These are phyloP conservation scores for Hestina assimilis DNA, from an alignment of 1,140 invertebrate species.

Conservation along the genomic window DNA sequence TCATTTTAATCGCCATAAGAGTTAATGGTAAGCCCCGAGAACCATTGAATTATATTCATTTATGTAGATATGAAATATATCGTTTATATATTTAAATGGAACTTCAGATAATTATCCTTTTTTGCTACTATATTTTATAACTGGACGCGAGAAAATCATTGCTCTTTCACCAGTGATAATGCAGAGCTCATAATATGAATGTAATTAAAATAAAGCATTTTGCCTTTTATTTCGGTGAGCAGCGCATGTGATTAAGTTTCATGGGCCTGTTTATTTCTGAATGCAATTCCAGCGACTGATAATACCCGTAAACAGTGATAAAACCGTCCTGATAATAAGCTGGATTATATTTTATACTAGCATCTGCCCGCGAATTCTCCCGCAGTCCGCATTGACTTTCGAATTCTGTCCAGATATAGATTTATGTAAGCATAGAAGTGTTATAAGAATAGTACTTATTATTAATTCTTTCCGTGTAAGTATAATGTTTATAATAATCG, in stretches of 20 bases:
- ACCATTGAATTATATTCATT: no score
- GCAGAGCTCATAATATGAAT: constrained; percentile 1
- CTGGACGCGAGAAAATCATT: neutral
- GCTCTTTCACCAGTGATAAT: neutral
- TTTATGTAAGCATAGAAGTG: no score
- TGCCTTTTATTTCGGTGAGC: constrained; percentile 14
- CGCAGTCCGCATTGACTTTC: no score
- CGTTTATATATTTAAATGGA: neutral
- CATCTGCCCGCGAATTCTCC: no score
- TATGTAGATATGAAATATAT: no score
- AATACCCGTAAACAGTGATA: constrained; percentile 12
- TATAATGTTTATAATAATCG: no score
- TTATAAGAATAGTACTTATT: no score
- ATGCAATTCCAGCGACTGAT: constrained; percentile 14
- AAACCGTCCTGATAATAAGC: constrained; percentile 15
- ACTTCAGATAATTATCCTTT: neutral
- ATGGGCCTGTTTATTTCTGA: constrained; percentile 23
- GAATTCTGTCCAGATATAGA: no score
- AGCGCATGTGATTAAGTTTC: constrained; percentile 17
- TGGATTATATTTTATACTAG: constrained; percentile 11
- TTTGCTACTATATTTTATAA: neutral
- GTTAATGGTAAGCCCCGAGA: no score
- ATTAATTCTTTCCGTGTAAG: no score
- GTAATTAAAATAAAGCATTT: constrained; percentile 13
- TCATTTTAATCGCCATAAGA: no score